A percentile compares a stretch with the other conserved stretches of the same genome.
phyloP scores from a whole-genome alignment of 1,140 invertebrate genomes.

The Bombus pascuorum region DNA sequence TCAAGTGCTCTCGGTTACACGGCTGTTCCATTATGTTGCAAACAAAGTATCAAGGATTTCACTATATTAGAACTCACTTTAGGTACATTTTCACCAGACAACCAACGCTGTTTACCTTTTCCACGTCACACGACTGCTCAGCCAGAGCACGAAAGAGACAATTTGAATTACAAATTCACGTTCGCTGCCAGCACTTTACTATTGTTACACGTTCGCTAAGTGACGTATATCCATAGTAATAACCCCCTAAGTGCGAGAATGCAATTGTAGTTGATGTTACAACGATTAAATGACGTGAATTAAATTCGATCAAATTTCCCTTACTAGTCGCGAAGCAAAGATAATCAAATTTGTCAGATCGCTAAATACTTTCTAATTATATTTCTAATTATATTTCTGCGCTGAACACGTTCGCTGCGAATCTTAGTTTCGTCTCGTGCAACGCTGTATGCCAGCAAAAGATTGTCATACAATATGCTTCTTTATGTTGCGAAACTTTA shows the following conservation, averaged over 20 bases:
- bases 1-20: constrained; percentile 25
- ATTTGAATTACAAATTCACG: constrained; percentile 51
- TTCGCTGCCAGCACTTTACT: constrained; percentile 12
- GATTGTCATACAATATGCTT: no score
- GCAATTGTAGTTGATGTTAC: background rate
- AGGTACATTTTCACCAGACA: constrained; percentile 23
- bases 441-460: no score
- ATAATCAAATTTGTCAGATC: no score
- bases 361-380: no score
- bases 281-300: background rate
- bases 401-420: no score
- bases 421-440: no score
- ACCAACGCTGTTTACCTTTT: constrained; percentile 39
- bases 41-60: constrained; percentile 40
- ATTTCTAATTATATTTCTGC: no score
- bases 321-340: no score
- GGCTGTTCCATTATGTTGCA: constrained; percentile 37
- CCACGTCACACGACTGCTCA: constrained; percentile 18
- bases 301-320: no score
- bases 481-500: no score
- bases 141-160: constrained; percentile 8
- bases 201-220: constrained; percentile 18
- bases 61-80: constrained; percentile 47
- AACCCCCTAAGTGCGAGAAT: background rate
- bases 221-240: constrained; percentile 26